Conservation (phyloP, 2,797 vertebrate species). For the Bradypus variegatus region DNA sequence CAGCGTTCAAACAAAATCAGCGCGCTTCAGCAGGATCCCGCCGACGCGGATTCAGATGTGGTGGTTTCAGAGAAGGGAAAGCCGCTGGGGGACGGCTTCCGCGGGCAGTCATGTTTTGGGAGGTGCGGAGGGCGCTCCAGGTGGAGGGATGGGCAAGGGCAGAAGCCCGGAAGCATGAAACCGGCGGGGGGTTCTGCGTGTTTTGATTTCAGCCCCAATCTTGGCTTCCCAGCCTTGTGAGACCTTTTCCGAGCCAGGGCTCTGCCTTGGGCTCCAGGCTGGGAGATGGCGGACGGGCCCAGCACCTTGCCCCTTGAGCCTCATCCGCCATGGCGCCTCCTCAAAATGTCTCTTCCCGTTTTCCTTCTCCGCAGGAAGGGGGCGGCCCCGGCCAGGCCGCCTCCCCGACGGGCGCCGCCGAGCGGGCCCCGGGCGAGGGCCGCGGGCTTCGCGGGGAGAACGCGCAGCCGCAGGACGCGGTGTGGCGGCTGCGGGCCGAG, state of each 20-base stretch:
- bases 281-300: background rate
- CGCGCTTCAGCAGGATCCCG: background rate
- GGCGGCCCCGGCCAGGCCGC: slow-evolving; percentile 81
- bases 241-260: background rate
- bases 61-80: background rate
- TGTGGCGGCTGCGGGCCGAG: slow-evolving; percentile 80
- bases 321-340: background rate
- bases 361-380: slow-evolving; percentile 66
- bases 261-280: background rate
- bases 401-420: slow-evolving; percentile 79
- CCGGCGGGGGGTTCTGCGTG: background rate
- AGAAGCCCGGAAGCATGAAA: too few relatives aligned
- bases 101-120: background rate
- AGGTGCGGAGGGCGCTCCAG: background rate
- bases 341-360: background rate
- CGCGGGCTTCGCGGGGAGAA: slow-evolving; percentile 84
- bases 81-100: too few relatives aligned
- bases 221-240: background rate
- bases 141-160: background rate
- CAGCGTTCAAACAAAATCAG: background rate
- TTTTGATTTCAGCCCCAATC: background rate
- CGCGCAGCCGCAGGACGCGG: slow-evolving; percentile 76
- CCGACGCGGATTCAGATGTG: background rate
- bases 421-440: slow-evolving; percentile 79
- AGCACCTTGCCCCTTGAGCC: background rate